Base-by-base conservation (phyloP, 2,113 vertebrate species). In the Pangasianodon gigas region DNA sequence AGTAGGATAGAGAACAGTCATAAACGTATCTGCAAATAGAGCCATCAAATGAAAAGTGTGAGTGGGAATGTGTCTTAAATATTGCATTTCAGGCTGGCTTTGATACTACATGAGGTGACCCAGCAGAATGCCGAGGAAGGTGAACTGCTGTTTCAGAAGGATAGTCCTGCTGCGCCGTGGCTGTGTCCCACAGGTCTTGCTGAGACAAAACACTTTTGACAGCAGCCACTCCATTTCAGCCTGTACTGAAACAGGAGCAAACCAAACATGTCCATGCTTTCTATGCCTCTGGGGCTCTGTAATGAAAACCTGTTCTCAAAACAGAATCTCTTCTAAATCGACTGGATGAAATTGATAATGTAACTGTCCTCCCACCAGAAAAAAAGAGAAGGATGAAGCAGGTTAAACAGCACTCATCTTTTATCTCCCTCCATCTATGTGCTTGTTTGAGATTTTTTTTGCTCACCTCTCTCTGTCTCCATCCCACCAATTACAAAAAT, bases 261-360 rank as follows among this genome's bases (percentile, higher is more conserved):
- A 84, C 67, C 71, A 32, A 52, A 87, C 85, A 91, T 85, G 90
- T 87, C 37, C 37, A 82, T 62, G 67, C 67, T 84, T 5, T 69
- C 58, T 2, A 67, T 19, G 75, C 85, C 92, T 93, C 87, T 19
- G 85, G 88, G 90, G 88, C 82, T 92, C 60, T 54, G 46, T 75
- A 86, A 86, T 77, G n/a, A 90, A 88, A 92, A 80, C 52, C 88
- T 67, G 81, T 16, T 87, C 91, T 94, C 92, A 54, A 84, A 94
- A 93, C 93, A 92, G 90, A 81, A 62, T 46, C 37, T 62, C 87
- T 87, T 86, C 58, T 89, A 89, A 37, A 65, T 69, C 80, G 91
- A 19, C 58, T 74, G 58, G 82, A 89, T 52, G 75, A 93, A 92
- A 86, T 84, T 69, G 37, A 93, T 41, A 58, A 83, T 54, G 52